These are phyloP conservation scores for Ameiurus melas DNA, from an alignment of 2,113 vertebrate species.

Conservation along the genomic window DNA sequence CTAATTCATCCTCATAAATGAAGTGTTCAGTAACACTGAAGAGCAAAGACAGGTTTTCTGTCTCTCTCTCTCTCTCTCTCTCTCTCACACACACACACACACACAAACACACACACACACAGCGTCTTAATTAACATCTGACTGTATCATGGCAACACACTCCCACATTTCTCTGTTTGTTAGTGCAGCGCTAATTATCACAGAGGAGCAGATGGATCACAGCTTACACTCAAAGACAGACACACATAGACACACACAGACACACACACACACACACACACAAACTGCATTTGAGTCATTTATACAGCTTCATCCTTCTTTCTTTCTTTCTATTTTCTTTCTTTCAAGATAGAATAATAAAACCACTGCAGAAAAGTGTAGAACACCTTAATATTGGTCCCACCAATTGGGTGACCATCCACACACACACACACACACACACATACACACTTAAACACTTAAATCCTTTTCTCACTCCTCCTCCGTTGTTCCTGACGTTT, in stretches of 20 bases:
- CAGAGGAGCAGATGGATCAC: conserved; percentile 39
- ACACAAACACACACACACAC: conserved; percentile 34
- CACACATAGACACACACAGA: too few species aligned
- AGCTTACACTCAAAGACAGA: conserved; percentile 47
- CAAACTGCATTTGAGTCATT: not conserved
- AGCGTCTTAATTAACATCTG: conserved; percentile 68
- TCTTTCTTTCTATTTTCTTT: not conserved
- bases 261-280: conserved; percentile 21
- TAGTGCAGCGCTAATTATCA: conserved; percentile 63
- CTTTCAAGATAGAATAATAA: not conserved
- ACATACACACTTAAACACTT: not conserved
- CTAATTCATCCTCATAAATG: conserved; percentile 65
- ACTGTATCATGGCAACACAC: conserved; percentile 68
- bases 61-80: not conserved
- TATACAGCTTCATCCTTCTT: not conserved
- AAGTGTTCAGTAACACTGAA: conserved; percentile 60
- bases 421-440: not conserved
- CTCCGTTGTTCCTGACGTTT: not conserved
- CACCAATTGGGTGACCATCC: not conserved
- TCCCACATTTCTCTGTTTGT: conserved; percentile 62
- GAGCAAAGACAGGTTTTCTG: conserved; percentile 65
- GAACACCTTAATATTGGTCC: too few species aligned
- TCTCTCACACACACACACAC: not conserved
- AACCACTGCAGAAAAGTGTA: too few species aligned
- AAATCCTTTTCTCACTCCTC: conserved; percentile 42